A percentile compares a stretch with the other conserved stretches of the same genome.
Conservation (phyloP, 2,797 vertebrate genomes). For the Takifugu ocellatus region DNA sequence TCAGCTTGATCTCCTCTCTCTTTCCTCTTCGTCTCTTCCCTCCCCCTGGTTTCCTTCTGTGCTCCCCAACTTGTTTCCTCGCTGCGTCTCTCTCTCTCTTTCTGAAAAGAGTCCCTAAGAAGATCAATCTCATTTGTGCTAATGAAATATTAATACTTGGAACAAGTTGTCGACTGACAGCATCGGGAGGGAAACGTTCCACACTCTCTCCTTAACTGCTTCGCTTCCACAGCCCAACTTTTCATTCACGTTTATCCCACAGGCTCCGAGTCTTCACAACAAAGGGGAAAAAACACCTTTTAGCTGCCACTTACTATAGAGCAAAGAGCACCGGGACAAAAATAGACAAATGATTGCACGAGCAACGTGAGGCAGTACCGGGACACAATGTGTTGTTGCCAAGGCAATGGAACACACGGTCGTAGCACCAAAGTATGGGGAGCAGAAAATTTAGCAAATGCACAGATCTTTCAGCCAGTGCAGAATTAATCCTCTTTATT, state of each 20-base stretch:
- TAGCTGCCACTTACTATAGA: slow-evolving; percentile 20
- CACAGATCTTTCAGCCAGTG: not conserved
- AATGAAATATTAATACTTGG: slow-evolving; percentile 69
- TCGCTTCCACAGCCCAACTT: slow-evolving; percentile 24
- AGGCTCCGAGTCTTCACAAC: slow-evolving; percentile 8
- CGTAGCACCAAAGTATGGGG: slow-evolving; percentile 6
- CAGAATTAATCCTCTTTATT: slow-evolving; percentile 5
- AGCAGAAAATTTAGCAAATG: not conserved
- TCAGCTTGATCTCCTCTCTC: slow-evolving; percentile 42
- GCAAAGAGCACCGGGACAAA: slow-evolving; percentile 29
- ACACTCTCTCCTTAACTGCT: slow-evolving; percentile 25
- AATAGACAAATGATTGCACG: slow-evolving; percentile 57
- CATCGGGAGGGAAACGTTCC: slow-evolving; percentile 34
- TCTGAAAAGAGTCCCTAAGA: slow-evolving; percentile 46
- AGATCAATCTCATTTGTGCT: slow-evolving; percentile 71
- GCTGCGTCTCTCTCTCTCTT: slow-evolving; percentile 17
- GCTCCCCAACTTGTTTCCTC: slow-evolving; percentile 30
- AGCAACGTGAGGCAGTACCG: slow-evolving; percentile 22
- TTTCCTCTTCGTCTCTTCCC: slow-evolving; percentile 22
- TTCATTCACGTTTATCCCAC: slow-evolving; percentile 29
- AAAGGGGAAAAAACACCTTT: slow-evolving; percentile 13
- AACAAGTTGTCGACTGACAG: slow-evolving; percentile 47
- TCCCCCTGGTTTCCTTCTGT: slow-evolving; percentile 32
- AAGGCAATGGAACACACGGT: slow-evolving; percentile 39
- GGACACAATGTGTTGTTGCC: slow-evolving; percentile 47